These are phyloP conservation scores for Plutomurus gul DNA, from an alignment of 1,140 invertebrate genomes.

Conservation along the genomic window DNA sequence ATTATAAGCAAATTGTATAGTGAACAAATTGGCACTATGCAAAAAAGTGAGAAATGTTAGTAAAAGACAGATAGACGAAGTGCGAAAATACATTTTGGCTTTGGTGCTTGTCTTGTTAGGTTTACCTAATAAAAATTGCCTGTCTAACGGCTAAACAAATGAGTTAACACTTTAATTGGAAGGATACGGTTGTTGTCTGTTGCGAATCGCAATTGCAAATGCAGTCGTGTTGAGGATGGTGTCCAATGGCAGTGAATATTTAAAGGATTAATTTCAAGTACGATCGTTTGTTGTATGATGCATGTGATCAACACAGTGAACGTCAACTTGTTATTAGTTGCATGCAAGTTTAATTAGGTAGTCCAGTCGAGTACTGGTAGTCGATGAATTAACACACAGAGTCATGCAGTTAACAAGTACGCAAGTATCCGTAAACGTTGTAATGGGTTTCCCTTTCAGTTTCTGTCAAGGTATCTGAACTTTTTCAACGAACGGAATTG, in stretches of 20 bases:
- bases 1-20: too few relatives aligned
- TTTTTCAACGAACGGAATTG: not conserved
- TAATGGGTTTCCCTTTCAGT: slow-evolving; percentile 6
- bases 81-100: too few relatives aligned
- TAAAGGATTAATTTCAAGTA: not conserved
- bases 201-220: not conserved
- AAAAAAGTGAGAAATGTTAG: too few relatives aligned
- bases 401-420: not conserved
- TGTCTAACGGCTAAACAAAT: too few relatives aligned
- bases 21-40: too few relatives aligned
- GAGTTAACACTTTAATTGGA: too few relatives aligned
- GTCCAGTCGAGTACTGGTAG: not conserved
- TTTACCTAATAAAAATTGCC: too few relatives aligned
- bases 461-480: not conserved
- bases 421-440: not conserved
- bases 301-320: not conserved
- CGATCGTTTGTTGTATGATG: not conserved
- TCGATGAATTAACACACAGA: not conserved
- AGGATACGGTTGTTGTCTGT: not conserved
- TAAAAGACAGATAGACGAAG: too few relatives aligned
- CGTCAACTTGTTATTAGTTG: not conserved
- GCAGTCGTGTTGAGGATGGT: not conserved
- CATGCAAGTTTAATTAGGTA: not conserved
- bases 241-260: not conserved
- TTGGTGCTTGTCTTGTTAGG: too few relatives aligned